Percentiles rank a stretch among this genome's conserved stretches.
Conservation (phyloP, 2,113 vertebrate genomes). For the Willisornis vidua region DNA sequence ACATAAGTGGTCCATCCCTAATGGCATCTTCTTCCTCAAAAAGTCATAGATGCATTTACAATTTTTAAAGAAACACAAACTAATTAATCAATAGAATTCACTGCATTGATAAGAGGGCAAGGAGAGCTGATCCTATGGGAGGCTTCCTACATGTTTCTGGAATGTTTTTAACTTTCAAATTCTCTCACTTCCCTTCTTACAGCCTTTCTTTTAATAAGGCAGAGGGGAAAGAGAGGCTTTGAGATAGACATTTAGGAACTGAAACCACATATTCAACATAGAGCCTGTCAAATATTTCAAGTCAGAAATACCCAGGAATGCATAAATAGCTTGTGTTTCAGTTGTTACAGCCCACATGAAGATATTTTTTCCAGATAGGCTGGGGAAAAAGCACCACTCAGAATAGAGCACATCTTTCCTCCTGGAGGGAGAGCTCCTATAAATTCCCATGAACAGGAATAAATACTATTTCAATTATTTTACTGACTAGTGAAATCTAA, state of each 20-base stretch:
- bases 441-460: neutral
- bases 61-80: neutral
- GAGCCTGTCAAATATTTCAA: neutral
- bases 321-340: neutral
- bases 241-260: neutral
- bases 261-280: neutral
- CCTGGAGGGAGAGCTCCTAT: neutral
- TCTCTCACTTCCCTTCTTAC: neutral
- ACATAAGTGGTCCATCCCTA: accelerated
- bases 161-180: neutral
- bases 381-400: neutral
- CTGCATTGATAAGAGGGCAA: neutral
- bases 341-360: neutral
- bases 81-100: neutral
- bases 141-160: neutral
- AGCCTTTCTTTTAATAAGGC: neutral
- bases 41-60: neutral
- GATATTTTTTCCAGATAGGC: neutral
- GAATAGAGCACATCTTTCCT: neutral
- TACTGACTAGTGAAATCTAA: neutral
- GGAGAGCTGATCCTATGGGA: neutral
- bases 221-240: neutral
- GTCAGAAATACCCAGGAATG: neutral
- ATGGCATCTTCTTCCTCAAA: neutral
- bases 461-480: neutral